Percentiles rank a stretch among this genome's conserved stretches.
phyloP scores from a whole-genome alignment of 2,888 invertebrate species.

The Venusia cambrica region DNA sequence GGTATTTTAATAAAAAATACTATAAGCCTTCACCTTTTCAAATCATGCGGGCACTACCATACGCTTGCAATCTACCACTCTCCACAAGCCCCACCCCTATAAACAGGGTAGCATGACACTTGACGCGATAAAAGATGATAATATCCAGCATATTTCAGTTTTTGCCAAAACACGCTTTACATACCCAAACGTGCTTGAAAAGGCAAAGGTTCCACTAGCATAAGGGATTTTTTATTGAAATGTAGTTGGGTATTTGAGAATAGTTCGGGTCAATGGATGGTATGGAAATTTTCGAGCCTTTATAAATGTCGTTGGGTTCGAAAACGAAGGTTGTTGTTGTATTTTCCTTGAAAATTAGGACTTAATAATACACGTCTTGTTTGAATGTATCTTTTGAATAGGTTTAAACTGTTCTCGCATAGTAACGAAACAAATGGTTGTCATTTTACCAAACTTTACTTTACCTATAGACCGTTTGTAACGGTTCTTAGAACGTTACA shows the following conservation, averaged over 20 bases:
- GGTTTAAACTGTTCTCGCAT: no score
- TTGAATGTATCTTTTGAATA: background rate
- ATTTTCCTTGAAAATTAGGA: background rate
- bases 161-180: conserved; percentile 37
- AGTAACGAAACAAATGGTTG: no score
- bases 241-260: conserved; percentile 25
- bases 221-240: conserved; percentile 35
- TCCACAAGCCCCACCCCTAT: conserved; percentile 35
- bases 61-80: conserved; percentile 20
- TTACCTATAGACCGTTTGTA: no score
- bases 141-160: conserved; percentile 45
- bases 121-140: conserved; percentile 52
- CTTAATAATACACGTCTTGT: conserved; percentile 2
- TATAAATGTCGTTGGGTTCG: conserved; percentile 8
- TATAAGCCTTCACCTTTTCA: no score
- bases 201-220: conserved; percentile 34
- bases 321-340: conserved; percentile 6
- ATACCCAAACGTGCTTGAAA: conserved; percentile 36
- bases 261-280: conserved; percentile 28
- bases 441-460: no score
- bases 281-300: conserved; percentile 25
- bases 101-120: conserved; percentile 44
- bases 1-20: no score
- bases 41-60: no score
- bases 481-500: no score